Evolutionary conservation across 2,797 vertebrate genomes (phyloP).

Genomic region (Euthynnus affinis): DNA sequence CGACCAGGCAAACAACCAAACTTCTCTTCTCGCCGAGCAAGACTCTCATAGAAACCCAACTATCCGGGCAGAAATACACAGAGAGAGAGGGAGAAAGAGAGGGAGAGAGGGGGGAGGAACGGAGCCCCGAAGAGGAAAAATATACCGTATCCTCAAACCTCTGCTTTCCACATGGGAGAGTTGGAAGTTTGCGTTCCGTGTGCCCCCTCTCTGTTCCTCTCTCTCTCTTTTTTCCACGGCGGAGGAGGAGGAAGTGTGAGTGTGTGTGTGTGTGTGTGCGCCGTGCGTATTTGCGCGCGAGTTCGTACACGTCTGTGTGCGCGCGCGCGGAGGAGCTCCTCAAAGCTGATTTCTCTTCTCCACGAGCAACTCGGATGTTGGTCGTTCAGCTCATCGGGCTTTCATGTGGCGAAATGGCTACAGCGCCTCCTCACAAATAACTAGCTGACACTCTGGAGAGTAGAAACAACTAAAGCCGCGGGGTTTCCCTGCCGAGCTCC

Average conservation of each 20-base stretch:
- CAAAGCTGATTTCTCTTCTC: slow-evolving; percentile 71
- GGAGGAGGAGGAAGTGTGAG: slow-evolving; percentile 77
- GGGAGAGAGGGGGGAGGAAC: slow-evolving; percentile 37
- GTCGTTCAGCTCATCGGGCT: slow-evolving; percentile 79
- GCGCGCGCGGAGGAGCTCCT: slow-evolving; percentile 77
- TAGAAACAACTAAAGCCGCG: slow-evolving; percentile 84
- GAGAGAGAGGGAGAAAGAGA: slow-evolving; percentile 29
- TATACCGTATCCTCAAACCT: slow-evolving; percentile 71
- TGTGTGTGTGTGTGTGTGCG: slow-evolving; percentile 61
- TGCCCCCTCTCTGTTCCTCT: slow-evolving; percentile 54
- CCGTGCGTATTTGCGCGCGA: slow-evolving; percentile 65
- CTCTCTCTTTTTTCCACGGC: slow-evolving; percentile 65
- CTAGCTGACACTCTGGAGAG: slow-evolving; percentile 84
- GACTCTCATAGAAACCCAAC: slow-evolving; percentile 85
- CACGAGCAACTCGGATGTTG: slow-evolving; percentile 79
- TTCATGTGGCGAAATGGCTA: slow-evolving; percentile 87
- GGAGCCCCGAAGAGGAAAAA: slow-evolving; percentile 59
- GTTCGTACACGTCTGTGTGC: slow-evolving; percentile 50
- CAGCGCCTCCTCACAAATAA: slow-evolving; percentile 89
- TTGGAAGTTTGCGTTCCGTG: slow-evolving; percentile 80
- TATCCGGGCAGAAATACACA: slow-evolving; percentile 65
- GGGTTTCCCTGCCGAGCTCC: slow-evolving; percentile 82
- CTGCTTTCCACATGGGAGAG: slow-evolving; percentile 84
- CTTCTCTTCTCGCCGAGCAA: slow-evolving; percentile 81
- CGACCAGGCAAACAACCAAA: slow-evolving; percentile 86